Base-by-base conservation (phyloP, 1,140 invertebrate genomes). In the Diplogasteroides magnus region DNA sequence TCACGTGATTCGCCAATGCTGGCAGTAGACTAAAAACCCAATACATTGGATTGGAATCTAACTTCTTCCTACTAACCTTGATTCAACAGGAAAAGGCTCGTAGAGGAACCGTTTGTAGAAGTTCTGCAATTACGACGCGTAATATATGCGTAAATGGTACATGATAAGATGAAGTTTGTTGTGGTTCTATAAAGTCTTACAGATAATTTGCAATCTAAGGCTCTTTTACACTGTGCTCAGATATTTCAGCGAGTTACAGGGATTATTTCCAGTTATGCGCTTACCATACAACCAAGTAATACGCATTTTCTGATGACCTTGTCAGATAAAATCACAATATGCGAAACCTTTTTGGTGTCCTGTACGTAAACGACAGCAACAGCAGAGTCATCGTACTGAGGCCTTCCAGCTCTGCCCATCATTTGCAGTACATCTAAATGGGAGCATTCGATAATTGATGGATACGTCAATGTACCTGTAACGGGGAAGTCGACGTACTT, bases 81-180 rank as follows among this genome's bases (percentile, higher is more conserved):
- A 98, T 83, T 99, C 97, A 0, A 99, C 95, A 0, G 97, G 97
- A 84, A 99, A 99, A 0, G 97, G 97, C 83, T 98, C 94, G 83
- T 98, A 98, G 0, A 99, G 84, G 84, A 99, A 99, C 83, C 96
- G 96, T 82, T 97, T 97, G 85, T 99, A 99, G 86, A 98, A 99
- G 82, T 93, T 91, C 84, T 48, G 37, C 6, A 48, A 48, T 11
- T 48, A 48, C 19, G 6, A 6, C 37, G 37, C 6, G 6, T 48
- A 48, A 48, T 6, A 48, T 6, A 48, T 11, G 37, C 6, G 6
- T 19, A 48, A 48, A 48, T n/a, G n/a, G n/a, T n/a, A n/a, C n/a
- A n/a, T n/a, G n/a, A n/a, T n/a, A n/a, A n/a, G n/a, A n/a, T n/a
- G n/a, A n/a, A n/a, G n/a, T n/a, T n/a, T n/a, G n/a, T n/a, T n/a